Evolutionary conservation across 2,888 invertebrate genomes (phyloP).

Genomic region (Teinopalpus imperialis): DNA sequence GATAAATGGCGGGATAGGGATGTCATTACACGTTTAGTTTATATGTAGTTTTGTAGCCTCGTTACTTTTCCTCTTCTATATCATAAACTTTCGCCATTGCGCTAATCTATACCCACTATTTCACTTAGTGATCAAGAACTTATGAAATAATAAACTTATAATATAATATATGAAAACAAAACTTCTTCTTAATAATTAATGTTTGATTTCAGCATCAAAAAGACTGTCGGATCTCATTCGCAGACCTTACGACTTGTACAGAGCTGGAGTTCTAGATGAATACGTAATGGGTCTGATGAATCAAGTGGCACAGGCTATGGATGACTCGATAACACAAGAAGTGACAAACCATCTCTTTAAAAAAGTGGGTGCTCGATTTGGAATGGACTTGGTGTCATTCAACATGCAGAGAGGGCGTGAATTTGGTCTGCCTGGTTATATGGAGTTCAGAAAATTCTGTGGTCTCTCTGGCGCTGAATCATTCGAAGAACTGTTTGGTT

Average conservation of each 20-base stretch:
- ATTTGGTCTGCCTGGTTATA: slow-evolving; percentile 95
- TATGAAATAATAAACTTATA: too few species aligned
- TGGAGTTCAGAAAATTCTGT: slow-evolving; percentile 96
- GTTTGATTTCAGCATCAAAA: slow-evolving; percentile 84
- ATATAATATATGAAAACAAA: too few species aligned
- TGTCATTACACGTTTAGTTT: too few species aligned
- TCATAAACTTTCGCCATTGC: too few species aligned
- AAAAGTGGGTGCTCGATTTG: slow-evolving; percentile 88
- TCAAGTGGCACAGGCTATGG: slow-evolving; percentile 97
- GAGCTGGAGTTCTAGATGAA: slow-evolving; percentile 94
- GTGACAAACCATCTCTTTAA: slow-evolving; percentile 96
- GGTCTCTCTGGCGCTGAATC: slow-evolving; percentile 89
- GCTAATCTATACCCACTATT: too few species aligned
- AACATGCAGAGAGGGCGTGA: slow-evolving; percentile 97
- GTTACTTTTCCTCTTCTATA: too few species aligned
- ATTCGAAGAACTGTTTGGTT: slow-evolving; percentile 91
- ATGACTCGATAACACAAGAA: slow-evolving; percentile 94
- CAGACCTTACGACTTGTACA: slow-evolving; percentile 93
- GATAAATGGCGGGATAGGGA: too few species aligned
- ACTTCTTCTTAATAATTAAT: neutral
- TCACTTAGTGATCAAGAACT: too few species aligned
- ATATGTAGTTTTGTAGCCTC: too few species aligned
- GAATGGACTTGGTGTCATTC: slow-evolving; percentile 95
- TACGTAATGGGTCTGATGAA: slow-evolving; percentile 96
- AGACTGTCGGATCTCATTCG: slow-evolving; percentile 93